A percentile compares a stretch with the other conserved stretches of the same genome.
These are phyloP conservation scores for Metopolophium dirhodum DNA, from an alignment of 1,140 invertebrate species.

Conservation along the genomic window DNA sequence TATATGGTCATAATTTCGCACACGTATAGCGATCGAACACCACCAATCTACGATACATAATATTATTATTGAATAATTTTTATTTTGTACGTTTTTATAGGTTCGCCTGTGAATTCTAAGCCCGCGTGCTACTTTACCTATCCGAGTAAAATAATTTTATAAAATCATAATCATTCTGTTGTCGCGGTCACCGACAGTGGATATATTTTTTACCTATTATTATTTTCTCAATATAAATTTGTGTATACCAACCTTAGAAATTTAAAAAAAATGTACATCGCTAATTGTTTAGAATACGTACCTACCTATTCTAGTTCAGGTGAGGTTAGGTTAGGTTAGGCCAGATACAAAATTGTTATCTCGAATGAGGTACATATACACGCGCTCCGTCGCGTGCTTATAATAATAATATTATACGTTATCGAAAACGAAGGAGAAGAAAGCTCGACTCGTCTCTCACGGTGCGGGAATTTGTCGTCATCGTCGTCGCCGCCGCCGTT, in stretches of 20 bases:
- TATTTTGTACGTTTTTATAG: background rate
- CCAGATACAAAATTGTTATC: background rate
- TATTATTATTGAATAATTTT: background rate
- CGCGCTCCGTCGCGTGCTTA: background rate
- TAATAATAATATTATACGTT: background rate
- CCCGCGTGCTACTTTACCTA: background rate
- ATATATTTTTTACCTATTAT: background rate
- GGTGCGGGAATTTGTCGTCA: background rate
- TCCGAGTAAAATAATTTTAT: background rate
- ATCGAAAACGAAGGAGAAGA: background rate
- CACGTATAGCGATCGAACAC: background rate
- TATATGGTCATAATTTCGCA: background rate
- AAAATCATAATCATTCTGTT: background rate
- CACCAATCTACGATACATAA: background rate
- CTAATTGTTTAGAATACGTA: background rate
- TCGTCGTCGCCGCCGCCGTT: background rate
- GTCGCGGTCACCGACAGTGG: background rate
- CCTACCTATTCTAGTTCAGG: too few species aligned
- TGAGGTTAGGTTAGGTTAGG: too few species aligned
- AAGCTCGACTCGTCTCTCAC: background rate
- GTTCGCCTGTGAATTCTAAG: background rate
- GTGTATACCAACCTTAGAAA: background rate
- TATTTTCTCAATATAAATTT: background rate
- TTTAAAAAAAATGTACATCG: background rate
- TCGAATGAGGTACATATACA: background rate